phyloP scores from a whole-genome alignment of 2,113 vertebrate species.

The Sardina pilchardus region DNA sequence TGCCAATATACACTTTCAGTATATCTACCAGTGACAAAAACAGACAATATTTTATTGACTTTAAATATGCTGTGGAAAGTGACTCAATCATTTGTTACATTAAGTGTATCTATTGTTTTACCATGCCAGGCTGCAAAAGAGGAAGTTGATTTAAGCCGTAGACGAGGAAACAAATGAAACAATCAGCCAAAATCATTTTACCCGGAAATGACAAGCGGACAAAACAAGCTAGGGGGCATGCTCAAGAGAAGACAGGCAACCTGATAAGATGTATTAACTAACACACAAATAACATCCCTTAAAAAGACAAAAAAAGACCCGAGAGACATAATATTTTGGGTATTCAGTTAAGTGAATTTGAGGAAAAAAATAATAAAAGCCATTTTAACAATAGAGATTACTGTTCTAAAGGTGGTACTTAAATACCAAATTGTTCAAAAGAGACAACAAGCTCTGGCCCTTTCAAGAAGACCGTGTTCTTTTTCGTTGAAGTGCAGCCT shows the following conservation, averaged over 20 bases:
- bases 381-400: background rate
- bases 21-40: background rate
- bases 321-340: background rate
- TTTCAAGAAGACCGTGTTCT: background rate
- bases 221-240: constrained; percentile 16
- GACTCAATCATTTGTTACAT: constrained; percentile 2
- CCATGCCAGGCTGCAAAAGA: constrained; percentile 27
- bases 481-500: background rate
- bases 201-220: constrained; percentile 40
- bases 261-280: background rate
- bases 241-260: constrained; percentile 22
- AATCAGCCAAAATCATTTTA: constrained; percentile 30
- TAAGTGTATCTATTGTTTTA: constrained; percentile 26
- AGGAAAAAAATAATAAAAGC: background rate
- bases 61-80: background rate
- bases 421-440: background rate
- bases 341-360: background rate
- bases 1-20: background rate
- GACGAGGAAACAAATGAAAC: constrained; percentile 47
- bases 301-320: background rate
- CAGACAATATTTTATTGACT: constrained; percentile 17
- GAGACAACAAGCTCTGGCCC: background rate
- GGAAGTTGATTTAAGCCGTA: constrained; percentile 40
- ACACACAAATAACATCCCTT: background rate
- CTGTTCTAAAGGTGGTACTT: background rate